Evolutionary conservation across 2,888 invertebrate genomes (phyloP).

Genomic region (Acleris cristana): DNA sequence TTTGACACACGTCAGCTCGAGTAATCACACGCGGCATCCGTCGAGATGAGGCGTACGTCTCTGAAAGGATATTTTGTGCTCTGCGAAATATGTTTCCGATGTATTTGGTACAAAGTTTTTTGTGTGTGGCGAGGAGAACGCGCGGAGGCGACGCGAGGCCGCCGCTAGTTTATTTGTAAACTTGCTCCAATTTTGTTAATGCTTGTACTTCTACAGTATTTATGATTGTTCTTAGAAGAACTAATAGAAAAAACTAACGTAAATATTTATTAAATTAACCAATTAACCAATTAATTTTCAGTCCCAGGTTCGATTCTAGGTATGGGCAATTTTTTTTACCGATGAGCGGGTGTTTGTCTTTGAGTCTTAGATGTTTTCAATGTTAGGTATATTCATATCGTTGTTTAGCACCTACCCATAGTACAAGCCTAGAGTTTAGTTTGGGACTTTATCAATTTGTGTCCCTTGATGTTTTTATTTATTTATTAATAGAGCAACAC

Average conservation of each 20-base stretch:
- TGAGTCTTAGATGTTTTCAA: no score
- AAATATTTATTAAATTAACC: no score
- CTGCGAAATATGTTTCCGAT: slow-evolving; percentile 43
- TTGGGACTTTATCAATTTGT: no score
- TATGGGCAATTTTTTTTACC: no score
- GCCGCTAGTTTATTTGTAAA: slow-evolving; percentile 21
- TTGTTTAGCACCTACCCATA: no score
- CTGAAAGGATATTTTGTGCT: slow-evolving; percentile 45
- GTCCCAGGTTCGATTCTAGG: no score
- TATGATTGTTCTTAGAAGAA: slow-evolving; percentile 4
- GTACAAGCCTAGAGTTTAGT: no score
- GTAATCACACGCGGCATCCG: slow-evolving; percentile 60
- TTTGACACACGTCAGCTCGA: slow-evolving; percentile 70
- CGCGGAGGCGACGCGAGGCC: not conserved
- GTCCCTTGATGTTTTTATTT: no score
- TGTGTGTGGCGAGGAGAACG: slow-evolving; percentile 1
- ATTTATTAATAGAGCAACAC: no score
- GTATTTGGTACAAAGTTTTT: slow-evolving; percentile 44
- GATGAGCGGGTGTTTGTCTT: no score
- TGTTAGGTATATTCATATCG: no score
- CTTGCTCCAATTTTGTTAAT: slow-evolving; percentile 25
- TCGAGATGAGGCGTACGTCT: slow-evolving; percentile 47
- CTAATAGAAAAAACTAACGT: not conserved
- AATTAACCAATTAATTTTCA: no score
- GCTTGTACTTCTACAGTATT: slow-evolving; percentile 11